Base-by-base conservation (phyloP, 92 coral and sea anemone genomes). In the Muricea muricata region DNA sequence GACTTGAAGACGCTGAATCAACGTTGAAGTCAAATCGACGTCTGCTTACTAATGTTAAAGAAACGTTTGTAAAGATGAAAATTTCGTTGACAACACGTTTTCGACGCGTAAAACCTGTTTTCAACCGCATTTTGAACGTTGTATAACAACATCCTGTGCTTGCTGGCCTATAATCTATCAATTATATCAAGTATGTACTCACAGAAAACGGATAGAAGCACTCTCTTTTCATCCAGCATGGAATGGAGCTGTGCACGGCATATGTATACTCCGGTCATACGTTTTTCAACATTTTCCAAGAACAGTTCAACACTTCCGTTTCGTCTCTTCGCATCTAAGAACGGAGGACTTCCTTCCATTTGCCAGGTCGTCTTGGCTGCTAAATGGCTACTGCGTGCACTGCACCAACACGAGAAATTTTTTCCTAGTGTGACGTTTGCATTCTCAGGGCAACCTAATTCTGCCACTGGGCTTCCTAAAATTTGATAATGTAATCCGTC, bases 401-500 rank as follows among this genome's bases (percentile, higher is more conserved):
- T n/a, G n/a, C 78, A 71, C 56, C 78, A 39, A 24, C 78, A 71
- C 5, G 78, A 39, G 31, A 71, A 15, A 71, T 71, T 71, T 33
- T 20, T 20, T 6, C 78, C 56, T n/a, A 6, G 13, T 40, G 56
- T 40, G 2, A 40, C 54, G 23, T 37, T 37, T 1, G 42, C 52
- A 8, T 42, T 39, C 15, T 37, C 32, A 42, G 78, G 30, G 31
- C 78, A 71, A 11, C 31, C 34, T 42, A 71, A 40, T 50, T 71
- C 78, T 4, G 78, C 78, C 30, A 28, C 20, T 21, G 78, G 78
- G 1, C 23, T n/a, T 20, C 56, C 78, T 71, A 33, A 68, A 65
- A 65, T 29, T 2, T 29, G 0, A 33, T 25, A 65, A 29, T 17
- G 21, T 65, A 13, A 52, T 65, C n/a, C n/a, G 35, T 65, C 4